Evolutionary conservation across 2,113 vertebrate species (phyloP), one percentile per base, ranked within the genome.

Genomic region (Alectura lathami): DNA sequence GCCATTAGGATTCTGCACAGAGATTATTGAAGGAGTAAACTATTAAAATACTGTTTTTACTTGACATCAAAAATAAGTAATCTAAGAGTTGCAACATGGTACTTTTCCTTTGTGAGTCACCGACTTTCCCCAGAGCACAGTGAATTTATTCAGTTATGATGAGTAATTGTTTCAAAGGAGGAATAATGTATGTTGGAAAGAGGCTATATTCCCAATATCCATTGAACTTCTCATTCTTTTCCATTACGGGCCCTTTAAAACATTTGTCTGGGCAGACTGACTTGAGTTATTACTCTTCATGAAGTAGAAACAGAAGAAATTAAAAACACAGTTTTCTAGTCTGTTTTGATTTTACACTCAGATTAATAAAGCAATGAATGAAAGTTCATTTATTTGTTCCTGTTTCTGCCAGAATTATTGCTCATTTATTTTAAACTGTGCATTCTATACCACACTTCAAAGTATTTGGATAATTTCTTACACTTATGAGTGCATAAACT

Each of bases 31-130:
- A 88, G 60, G 51, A 84, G 18, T 63, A 86, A 63, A 91, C 51
- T 84, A 70, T 66, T 88, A 79, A 90, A 72, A 78, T 26, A 83
- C 8, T 86, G 5, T 8, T 96, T 94, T 69, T 80, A 24, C 40
- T 48, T 96, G 34, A 60, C 78, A 74, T 80, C 7, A 66, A 95
- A 89, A 96, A 78, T 69, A 23, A 57, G 50, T 79, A 59, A 59
- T 80, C 82, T 85, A 70, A 84, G 53, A 67, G 11, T 5, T 51
- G 26, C 29, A 92, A 43, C 32, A 30, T 22, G 10, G 10, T 47
- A 40, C 34, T 84, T 62, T 81, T 40, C 42, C 10, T 34, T 95
- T 95, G 40, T 89, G 87, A 79, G 60, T 83, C 70, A 77, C 50
- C 14, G 10, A 2, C 8, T 75, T 89, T 92, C 26, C n/a, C 12